Base-by-base conservation (phyloP, 2,113 vertebrate species). In the Barbus barbus region DNA sequence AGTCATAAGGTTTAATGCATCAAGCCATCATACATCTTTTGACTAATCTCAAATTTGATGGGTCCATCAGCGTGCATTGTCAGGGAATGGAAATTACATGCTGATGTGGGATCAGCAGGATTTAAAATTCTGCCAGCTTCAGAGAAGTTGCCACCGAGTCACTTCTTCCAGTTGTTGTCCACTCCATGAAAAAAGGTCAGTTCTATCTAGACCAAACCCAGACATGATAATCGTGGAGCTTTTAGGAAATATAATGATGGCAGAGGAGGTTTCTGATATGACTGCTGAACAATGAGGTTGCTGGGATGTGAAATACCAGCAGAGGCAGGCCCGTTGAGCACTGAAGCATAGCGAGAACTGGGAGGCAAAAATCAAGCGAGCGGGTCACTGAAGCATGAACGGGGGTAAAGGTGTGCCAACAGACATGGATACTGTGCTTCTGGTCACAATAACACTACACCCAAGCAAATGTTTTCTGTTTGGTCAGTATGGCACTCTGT, bases 301-400 rank as follows among this genome's bases (percentile, higher is more conserved):
- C 28, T 51, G 33, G 56, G 31, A 69, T 69, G 79, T 69, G 63
- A 41, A 31, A 46, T 60, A 24, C 31, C 51, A 87, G 86, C 22
- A 72, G 77, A 74, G 73, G 53, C 77, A 79, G 76, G 63, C n/a
- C 73, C 63, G 82, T 67, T 9, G 77, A 44, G 46, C 46, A 84
- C 75, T 82, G 78, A 88, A 61, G 76, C 85, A 81, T 80, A 89
- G 85, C 80, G 84, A 38, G 76, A 84, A 74, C 74, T 69, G 82
- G 84, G 78, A 88, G 41, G 90, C 69, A 72, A 86, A 67, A 77
- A 44, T 26, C 67, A 78, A 83, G 80, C 76, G 8, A 53, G 80
- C 80, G 33, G 82, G 58, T 56, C 83, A 74, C 33, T 51, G n/a
- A 72, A 78, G 78, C 61, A 69, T 77, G 76, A 60, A 46, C 36